phyloP scores from a whole-genome alignment of 2,113 vertebrate species.

The Pituophis catenifer region DNA sequence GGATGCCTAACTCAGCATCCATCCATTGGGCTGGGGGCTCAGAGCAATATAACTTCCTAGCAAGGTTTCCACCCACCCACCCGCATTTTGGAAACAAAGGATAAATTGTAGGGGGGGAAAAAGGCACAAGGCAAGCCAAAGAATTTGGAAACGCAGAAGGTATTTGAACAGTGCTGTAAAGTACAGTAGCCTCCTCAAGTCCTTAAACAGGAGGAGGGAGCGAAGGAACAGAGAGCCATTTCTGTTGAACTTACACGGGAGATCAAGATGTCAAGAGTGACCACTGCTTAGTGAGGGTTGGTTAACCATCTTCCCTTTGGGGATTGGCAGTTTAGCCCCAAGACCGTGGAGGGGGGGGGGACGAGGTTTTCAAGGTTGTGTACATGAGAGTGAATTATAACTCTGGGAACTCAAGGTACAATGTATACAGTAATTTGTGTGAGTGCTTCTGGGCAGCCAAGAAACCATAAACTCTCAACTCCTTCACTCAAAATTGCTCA shows the following conservation, averaged over 20 bases:
- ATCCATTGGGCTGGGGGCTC: conserved; percentile 26
- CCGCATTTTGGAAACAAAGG: conserved; percentile 22
- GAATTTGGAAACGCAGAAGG: neutral
- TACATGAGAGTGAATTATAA: neutral
- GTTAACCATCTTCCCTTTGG: conserved; percentile 1
- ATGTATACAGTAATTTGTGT: conserved; percentile 12
- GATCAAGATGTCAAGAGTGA: conserved; percentile 6
- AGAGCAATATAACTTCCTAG: conserved; percentile 11
- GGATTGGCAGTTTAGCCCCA: neutral
- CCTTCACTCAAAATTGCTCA: conserved; percentile 30
- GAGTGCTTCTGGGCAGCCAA: conserved; percentile 13
- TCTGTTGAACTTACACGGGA: neutral
- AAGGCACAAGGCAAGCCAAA: conserved; percentile 6
- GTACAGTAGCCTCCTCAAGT: too few relatives aligned
- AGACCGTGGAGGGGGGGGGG: neutral
- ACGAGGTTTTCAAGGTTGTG: neutral
- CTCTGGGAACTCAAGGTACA: neutral
- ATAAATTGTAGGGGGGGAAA: neutral
- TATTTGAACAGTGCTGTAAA: neutral
- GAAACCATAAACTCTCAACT: conserved; percentile 20
- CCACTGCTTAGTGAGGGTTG: neutral
- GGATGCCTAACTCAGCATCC: conserved; percentile 17
- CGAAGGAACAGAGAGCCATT: neutral
- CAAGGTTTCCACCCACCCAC: neutral
- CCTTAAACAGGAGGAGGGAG: neutral